These are phyloP conservation scores for Alethe castanea DNA, from an alignment of 2,113 vertebrate species.

Conservation along the genomic window DNA sequence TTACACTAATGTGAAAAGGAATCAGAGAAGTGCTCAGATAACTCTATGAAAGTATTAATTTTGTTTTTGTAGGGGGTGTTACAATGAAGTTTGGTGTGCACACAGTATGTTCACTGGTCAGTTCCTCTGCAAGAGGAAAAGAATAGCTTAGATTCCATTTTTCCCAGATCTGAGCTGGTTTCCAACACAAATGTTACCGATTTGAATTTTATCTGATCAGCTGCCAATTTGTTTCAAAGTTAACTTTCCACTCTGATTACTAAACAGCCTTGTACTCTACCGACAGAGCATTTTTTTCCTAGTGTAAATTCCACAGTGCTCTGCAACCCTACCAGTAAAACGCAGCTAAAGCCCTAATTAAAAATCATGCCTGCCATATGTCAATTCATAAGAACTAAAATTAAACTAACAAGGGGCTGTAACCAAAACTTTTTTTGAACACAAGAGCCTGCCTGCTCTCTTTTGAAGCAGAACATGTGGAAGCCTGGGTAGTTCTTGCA, in stretches of 20 bases:
- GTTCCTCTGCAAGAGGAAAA: constrained; percentile 39
- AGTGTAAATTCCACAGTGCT: constrained; percentile 60
- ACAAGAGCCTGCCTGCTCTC: neutral
- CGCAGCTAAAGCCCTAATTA: constrained; percentile 51
- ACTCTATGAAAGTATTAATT: constrained; percentile 1
- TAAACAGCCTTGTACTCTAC: constrained; percentile 61
- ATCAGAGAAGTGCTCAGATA: constrained; percentile 25
- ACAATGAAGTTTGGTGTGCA: neutral
- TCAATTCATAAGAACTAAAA: constrained; percentile 60
- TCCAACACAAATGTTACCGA: constrained; percentile 70
- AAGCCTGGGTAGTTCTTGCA: neutral
- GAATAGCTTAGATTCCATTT: constrained; percentile 62
- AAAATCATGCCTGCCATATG: constrained; percentile 66
- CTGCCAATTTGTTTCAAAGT: constrained; percentile 69
- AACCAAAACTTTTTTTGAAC: constrained; percentile 51
- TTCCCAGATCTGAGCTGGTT: constrained; percentile 59
- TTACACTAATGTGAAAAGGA: constrained; percentile 6
- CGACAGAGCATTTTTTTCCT: constrained; percentile 52
- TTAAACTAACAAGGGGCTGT: constrained; percentile 57
- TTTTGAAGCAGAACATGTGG: constrained; percentile 19
- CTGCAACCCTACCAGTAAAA: constrained; percentile 57
- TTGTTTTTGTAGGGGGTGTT: constrained; percentile 16
- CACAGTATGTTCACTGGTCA: constrained; percentile 15
- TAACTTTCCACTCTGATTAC: constrained; percentile 69
- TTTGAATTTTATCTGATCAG: constrained; percentile 70